These are phyloP conservation scores for Gambusia affinis DNA, from an alignment of 2,113 vertebrate genomes.

Conservation along the genomic window DNA sequence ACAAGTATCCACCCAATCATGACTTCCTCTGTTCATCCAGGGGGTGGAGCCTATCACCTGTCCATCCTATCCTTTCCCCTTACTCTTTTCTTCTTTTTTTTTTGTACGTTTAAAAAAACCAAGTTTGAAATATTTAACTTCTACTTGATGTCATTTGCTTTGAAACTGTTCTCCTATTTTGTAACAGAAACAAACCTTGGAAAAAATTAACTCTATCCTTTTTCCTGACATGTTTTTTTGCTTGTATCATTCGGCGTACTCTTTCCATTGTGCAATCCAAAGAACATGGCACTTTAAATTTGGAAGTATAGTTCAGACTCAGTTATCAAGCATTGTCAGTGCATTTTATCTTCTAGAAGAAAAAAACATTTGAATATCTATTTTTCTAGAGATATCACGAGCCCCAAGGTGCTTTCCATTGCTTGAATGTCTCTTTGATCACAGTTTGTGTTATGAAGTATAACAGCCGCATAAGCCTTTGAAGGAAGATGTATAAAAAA, in stretches of 20 bases:
- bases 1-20: no score
- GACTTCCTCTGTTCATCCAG: no score
- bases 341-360: neutral
- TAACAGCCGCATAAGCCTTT: slow-evolving; percentile 21
- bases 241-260: neutral
- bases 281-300: neutral
- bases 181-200: no score
- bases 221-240: neutral
- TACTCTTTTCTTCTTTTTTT: neutral
- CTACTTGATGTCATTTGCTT: neutral
- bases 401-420: neutral
- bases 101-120: neutral
- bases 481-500: slow-evolving; percentile 21
- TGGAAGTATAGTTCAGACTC: neutral
- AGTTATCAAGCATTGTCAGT: neutral
- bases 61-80: no score
- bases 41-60: no score
- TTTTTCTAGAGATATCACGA: slow-evolving; percentile 16
- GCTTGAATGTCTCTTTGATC: slow-evolving; percentile 6
- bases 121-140: neutral
- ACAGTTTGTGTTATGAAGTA: neutral
- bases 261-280: neutral
- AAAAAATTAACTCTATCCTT: no score
- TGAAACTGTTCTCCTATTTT: neutral
- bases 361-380: slow-evolving; percentile 13